These are phyloP conservation scores for Cherax destructor DNA, from an alignment of 1,140 invertebrate species.

Conservation along the genomic window DNA sequence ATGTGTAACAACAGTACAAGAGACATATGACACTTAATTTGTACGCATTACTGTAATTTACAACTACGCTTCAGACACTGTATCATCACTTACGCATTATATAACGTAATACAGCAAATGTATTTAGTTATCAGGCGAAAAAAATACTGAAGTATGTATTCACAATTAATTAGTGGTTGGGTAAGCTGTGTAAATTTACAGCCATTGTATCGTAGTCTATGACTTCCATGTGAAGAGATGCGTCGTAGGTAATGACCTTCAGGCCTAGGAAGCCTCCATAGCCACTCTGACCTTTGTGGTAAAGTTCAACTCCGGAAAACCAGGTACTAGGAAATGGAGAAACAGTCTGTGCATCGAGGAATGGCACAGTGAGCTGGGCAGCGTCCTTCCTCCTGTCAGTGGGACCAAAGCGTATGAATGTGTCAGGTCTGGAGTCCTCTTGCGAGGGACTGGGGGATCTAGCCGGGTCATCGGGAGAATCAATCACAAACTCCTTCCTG, in stretches of 20 bases:
- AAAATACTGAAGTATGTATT: no score
- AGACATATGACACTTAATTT: no score
- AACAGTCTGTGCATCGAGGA: constrained; percentile 86
- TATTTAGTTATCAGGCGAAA: no score
- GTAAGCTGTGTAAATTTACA: not conserved
- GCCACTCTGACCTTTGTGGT: constrained; percentile 73
- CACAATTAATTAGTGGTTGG: no score
- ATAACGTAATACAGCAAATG: no score
- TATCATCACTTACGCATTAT: no score
- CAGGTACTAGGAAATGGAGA: constrained; percentile 80
- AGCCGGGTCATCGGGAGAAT: constrained; percentile 83
- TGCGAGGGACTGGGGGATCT: constrained; percentile 77
- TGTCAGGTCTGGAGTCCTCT: constrained; percentile 77
- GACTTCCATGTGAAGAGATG: constrained; percentile 74
- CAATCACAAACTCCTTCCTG: constrained; percentile 79
- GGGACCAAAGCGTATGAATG: constrained; percentile 85
- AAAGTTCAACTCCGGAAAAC: constrained; percentile 81
- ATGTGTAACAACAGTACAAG: no score
- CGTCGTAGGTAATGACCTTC: constrained; percentile 86
- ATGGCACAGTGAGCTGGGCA: constrained; percentile 89
- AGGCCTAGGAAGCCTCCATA: constrained; percentile 87
- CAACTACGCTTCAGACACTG: no score
- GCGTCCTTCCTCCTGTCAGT: constrained; percentile 86
- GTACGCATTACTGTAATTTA: no score
- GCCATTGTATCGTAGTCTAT: not conserved